Conservation (phyloP, 2,113 vertebrate species). For the Cariama cristata region DNA sequence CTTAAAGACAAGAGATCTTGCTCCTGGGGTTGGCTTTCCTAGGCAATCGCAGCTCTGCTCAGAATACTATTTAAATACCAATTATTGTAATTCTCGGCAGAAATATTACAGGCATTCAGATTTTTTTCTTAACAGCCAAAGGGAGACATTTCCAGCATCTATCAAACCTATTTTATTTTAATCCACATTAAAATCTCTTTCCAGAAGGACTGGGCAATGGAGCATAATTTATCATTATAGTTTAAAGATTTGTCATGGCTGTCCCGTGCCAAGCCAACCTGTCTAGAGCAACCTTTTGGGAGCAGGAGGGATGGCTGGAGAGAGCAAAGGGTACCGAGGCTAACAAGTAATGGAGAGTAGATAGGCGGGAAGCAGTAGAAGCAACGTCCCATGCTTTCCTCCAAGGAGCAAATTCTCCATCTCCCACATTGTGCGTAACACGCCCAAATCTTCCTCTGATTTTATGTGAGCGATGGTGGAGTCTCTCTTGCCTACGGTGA, state of each 20-base stretch:
- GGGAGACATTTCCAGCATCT: constrained; percentile 46
- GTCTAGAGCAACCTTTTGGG: neutral
- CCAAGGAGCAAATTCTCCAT: neutral
- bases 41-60: constrained; percentile 43
- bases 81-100: constrained; percentile 73
- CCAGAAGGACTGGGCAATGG: neutral
- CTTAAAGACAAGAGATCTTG: constrained; percentile 66
- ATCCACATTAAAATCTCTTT: constrained; percentile 56
- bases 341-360: neutral
- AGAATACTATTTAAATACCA: constrained; percentile 72
- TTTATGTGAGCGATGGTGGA: neutral
- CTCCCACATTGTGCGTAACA: neutral
- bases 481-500: neutral
- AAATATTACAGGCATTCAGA: constrained; percentile 70
- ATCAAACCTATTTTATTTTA: constrained; percentile 62
- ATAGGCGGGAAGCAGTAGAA: neutral
- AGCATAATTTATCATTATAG: constrained; percentile 26
- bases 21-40: constrained; percentile 63
- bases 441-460: neutral
- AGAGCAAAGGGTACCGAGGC: neutral
- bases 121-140: constrained; percentile 45
- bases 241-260: constrained; percentile 10
- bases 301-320: neutral
- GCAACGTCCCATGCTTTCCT: neutral
- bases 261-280: neutral